Evolutionary conservation across 2,888 invertebrate genomes (phyloP), one percentile per base, ranked within the genome.

Genomic region (Lasioglossum leucozonium): DNA sequence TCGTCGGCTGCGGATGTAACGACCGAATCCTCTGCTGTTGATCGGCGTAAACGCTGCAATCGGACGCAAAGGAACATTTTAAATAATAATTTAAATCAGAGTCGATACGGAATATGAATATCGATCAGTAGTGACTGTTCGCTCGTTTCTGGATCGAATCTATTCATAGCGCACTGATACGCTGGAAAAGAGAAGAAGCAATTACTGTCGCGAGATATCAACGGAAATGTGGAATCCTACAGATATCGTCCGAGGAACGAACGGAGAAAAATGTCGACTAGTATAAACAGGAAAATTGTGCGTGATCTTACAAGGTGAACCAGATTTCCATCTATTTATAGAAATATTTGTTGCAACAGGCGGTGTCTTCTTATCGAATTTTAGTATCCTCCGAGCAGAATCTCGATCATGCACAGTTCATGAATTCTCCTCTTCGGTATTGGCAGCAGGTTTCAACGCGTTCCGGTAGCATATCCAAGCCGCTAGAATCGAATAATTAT

Each of bases 1-100:
- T 47, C 77, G 55, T 72, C 73, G 73, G 13, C 42, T 26, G 44
- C 34, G 40, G 34, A 34, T n/a, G n/a, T 55, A 79, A 67, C 69
- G n/a, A 62, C 42, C 37, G 30, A 13, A 44, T 51, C n/a, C 47
- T 18, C 22, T 22, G 11, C 40, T 34, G 42, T 42, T 30, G 42
- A 82, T 80, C 40, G 10, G 13, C 5, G n/a, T n/a, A n/a, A 40
- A 67, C n/a, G 40, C 26, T 30, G 26, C 62, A 62, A 6, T 30
- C 5, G 16, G 26, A 30, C 30, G 30, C 62, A 16, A 11, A 62
- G 6, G 6, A 40, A 67, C 40, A 10, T 37, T 22, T 22, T 0
- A n/a, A n/a, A 34, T 34, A n/a, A 69, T 11, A 0, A 40, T 37
- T 69, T 4, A 22, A 37, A 40, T 8, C 1, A 69, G 3, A 4